Conservation (phyloP, 1,140 invertebrate genomes). For the Drosophila subobscura region DNA sequence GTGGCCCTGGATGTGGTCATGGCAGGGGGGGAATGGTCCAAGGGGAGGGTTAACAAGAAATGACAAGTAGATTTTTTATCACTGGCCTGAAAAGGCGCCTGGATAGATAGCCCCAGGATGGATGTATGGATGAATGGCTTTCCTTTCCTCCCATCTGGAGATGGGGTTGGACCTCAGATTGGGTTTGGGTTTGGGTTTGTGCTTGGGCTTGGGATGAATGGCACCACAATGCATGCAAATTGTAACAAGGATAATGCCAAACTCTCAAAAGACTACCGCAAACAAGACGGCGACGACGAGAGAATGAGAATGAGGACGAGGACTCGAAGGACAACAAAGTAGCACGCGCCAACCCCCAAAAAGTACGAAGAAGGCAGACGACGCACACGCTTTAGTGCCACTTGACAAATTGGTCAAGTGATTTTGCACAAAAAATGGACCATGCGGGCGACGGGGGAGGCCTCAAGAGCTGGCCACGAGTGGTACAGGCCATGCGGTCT, state of each 20-base stretch:
- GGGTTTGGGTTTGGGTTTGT: neutral
- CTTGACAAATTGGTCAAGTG: conserved; percentile 82
- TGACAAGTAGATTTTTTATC: conserved; percentile 79
- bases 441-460: neutral
- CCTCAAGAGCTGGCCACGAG: neutral
- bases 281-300: conserved; percentile 46
- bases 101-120: conserved; percentile 40
- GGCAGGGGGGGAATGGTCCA: too few species aligned
- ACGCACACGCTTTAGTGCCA: conserved; percentile 76
- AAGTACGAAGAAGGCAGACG: conserved; percentile 20
- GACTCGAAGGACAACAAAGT: conserved; percentile 27
- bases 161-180: neutral
- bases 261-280: conserved; percentile 75
- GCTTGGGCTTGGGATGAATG: conserved; percentile 13
- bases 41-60: conserved; percentile 55
- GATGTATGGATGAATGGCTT: conserved; percentile 70
- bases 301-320: neutral
- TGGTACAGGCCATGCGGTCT: conserved; percentile 5
- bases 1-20: conserved; percentile 37
- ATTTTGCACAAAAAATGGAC: conserved; percentile 69
- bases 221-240: conserved; percentile 78
- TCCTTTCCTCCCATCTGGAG: neutral
- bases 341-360: conserved; percentile 45
- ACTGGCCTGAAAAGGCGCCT: conserved; percentile 45
- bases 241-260: conserved; percentile 78